phyloP scores from a whole-genome alignment of 1,140 invertebrate species.

The Idris sp. region DNA sequence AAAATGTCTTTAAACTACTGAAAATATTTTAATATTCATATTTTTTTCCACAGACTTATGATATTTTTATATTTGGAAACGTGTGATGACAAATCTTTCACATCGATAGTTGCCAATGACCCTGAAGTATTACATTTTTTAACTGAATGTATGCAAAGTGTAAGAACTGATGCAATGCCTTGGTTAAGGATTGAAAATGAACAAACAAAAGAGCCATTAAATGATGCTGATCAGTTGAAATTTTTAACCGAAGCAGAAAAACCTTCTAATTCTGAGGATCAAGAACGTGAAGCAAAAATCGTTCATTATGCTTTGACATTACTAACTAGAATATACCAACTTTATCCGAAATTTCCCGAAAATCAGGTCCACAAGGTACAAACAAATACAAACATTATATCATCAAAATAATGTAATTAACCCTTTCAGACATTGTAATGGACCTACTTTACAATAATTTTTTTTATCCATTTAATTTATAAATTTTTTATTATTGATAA shows the following conservation, averaged over 20 bases:
- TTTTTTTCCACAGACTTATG: conserved; percentile 34
- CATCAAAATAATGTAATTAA: too few species aligned
- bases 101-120: conserved; percentile 17
- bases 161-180: conserved; percentile 28
- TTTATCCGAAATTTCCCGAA: conserved; percentile 20
- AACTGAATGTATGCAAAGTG: conserved; percentile 43
- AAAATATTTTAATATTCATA: neutral
- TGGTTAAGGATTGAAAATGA: conserved; percentile 38
- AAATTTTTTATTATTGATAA: too few species aligned
- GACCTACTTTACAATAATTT: too few species aligned
- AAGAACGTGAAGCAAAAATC: conserved; percentile 46
- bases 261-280: conserved; percentile 10
- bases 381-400: too few species aligned
- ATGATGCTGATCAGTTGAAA: neutral
- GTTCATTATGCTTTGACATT: conserved; percentile 39
- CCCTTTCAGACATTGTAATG: too few species aligned
- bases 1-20: too few species aligned
- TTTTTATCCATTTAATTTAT: too few species aligned
- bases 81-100: conserved; percentile 27
- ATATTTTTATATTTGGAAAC: conserved; percentile 49
- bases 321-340: conserved; percentile 36
- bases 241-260: conserved; percentile 17
- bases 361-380: conserved; percentile 34
- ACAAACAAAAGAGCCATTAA: neutral
- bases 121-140: conserved; percentile 27